A percentile compares a stretch with the other conserved stretches of the same genome.
phyloP scores from a whole-genome alignment of 2,797 vertebrate genomes.

The Bothrops alternatus region DNA sequence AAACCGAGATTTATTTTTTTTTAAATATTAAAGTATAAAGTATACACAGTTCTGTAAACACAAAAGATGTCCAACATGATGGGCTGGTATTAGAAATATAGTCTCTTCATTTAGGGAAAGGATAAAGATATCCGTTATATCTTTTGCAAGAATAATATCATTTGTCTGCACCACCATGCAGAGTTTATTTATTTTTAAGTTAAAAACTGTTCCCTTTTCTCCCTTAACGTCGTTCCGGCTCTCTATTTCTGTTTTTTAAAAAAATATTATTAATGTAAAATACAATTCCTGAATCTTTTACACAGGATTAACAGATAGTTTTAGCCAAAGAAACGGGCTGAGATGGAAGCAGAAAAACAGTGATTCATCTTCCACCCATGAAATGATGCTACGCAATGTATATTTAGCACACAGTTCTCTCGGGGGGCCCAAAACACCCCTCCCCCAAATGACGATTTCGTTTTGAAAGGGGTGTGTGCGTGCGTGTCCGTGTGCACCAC shows the following conservation, averaged over 20 bases:
- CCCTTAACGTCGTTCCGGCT: conserved; percentile 44
- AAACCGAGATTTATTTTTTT: conserved; percentile 51
- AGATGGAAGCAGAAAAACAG: background rate
- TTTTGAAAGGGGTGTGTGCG: conserved; percentile 1
- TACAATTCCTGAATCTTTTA: conserved; percentile 48
- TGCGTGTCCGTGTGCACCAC: conserved; percentile 27
- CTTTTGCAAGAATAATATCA: conserved; percentile 48
- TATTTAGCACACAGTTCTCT: conserved; percentile 30
- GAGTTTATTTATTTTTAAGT: conserved; percentile 35
- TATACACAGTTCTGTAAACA: conserved; percentile 77
- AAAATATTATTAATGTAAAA: conserved; percentile 28
- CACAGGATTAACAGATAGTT: background rate
- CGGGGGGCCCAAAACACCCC: background rate
- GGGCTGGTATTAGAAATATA: conserved; percentile 66
- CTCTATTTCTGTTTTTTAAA: background rate
- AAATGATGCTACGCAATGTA: conserved; percentile 47
- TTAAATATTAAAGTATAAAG: conserved; percentile 44
- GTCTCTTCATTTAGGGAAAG: conserved; percentile 66
- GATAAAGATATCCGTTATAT: conserved; percentile 57
- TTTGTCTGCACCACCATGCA: conserved; percentile 51
- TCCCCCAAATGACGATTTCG: background rate
- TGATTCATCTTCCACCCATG: conserved; percentile 30
- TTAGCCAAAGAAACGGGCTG: conserved; percentile 20
- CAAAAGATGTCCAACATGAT: conserved; percentile 70
- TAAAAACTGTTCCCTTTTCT: conserved; percentile 33